Evolutionary conservation across 2,888 invertebrate species (phyloP).

Genomic region (Drosophila incognita): DNA sequence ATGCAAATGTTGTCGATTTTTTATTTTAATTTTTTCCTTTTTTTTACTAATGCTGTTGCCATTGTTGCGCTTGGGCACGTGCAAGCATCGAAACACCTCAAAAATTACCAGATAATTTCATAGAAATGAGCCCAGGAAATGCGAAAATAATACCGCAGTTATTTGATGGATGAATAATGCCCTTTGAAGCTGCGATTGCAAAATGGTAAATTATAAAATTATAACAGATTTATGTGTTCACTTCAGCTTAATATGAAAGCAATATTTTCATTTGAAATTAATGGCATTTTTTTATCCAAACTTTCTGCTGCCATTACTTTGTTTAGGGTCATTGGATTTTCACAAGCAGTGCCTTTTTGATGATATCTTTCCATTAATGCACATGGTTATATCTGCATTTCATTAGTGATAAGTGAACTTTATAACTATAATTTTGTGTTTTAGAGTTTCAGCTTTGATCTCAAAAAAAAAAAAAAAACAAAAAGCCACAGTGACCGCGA

Average conservation of each 20-base stretch:
- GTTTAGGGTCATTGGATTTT: not conserved
- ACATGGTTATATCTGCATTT: not conserved
- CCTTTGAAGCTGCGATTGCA: slow-evolving; percentile 14
- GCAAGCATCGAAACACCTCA: slow-evolving; percentile 52
- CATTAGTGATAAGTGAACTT: not conserved
- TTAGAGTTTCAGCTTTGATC: slow-evolving; percentile 27
- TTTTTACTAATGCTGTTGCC: slow-evolving; percentile 35
- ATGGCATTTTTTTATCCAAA: not conserved
- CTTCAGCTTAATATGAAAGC: not conserved
- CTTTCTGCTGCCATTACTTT: not conserved
- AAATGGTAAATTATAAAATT: not conserved
- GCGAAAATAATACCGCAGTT: slow-evolving; percentile 47
- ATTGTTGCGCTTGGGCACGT: slow-evolving; percentile 48
- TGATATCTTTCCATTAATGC: not conserved
- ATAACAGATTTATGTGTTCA: not conserved
- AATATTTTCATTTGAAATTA: not conserved
- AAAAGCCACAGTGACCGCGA: slow-evolving; percentile 61
- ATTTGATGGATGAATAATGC: slow-evolving; percentile 13
- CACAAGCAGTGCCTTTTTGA: not conserved
- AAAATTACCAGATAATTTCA: slow-evolving; percentile 54
- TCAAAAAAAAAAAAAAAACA: slow-evolving; percentile 30
- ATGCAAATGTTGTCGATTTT: slow-evolving; percentile 67
- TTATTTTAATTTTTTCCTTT: slow-evolving; percentile 21
- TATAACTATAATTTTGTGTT: not conserved
- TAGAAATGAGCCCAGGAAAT: slow-evolving; percentile 56